phyloP scores from a whole-genome alignment of 92 coral and sea anemone genomes.

The Zoanthus solanderi region DNA sequence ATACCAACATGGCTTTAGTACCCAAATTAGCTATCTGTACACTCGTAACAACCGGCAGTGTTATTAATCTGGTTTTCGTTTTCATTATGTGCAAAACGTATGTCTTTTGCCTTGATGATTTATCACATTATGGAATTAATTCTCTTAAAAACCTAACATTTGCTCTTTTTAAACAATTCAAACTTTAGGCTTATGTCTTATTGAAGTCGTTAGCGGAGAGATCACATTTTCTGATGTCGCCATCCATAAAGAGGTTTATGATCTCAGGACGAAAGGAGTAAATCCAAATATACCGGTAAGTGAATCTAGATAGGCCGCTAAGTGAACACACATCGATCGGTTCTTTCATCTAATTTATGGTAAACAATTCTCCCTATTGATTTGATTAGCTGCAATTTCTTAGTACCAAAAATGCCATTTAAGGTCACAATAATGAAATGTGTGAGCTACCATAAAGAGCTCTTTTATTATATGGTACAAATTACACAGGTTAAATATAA shows the following conservation, averaged over 20 bases:
- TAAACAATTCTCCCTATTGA: background rate
- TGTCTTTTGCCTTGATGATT: background rate
- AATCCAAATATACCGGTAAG: constrained; percentile 70
- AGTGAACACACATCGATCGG: background rate
- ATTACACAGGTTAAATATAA: too few relatives aligned
- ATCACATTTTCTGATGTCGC: constrained; percentile 46
- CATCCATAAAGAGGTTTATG: constrained; percentile 52
- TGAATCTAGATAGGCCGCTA: background rate
- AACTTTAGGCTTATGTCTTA: constrained; percentile 60
- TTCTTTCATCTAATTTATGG: background rate
- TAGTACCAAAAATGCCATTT: background rate
- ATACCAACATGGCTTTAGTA: too few relatives aligned
- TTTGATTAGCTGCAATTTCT: background rate
- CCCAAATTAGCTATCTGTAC: too few relatives aligned
- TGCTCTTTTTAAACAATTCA: background rate
- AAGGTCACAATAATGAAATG: background rate
- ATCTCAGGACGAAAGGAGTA: constrained; percentile 53
- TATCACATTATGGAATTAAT: background rate
- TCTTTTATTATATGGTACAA: too few relatives aligned
- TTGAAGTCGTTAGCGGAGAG: constrained; percentile 69
- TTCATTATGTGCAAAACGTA: too few relatives aligned
- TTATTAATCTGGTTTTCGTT: too few relatives aligned
- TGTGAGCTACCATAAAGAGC: background rate
- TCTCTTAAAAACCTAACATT: background rate
- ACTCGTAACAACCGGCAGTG: too few relatives aligned